Percentiles rank a stretch among this genome's conserved stretches.
These are phyloP conservation scores for Cepaea nemoralis DNA, from an alignment of 1,140 invertebrate genomes.

Conservation along the genomic window DNA sequence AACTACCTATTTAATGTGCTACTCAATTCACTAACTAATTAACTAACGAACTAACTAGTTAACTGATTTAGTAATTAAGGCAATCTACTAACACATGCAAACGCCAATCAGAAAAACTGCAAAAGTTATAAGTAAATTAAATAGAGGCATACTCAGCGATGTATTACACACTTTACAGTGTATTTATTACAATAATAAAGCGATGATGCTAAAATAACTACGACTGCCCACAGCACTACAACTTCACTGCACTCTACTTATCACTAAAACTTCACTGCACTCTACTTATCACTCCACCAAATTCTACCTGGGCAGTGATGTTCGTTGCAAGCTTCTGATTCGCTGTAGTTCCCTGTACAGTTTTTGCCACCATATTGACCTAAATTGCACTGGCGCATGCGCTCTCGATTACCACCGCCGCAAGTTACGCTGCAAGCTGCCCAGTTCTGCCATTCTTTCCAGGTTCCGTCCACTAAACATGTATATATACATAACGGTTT, in stretches of 20 bases:
- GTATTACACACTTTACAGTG: no score
- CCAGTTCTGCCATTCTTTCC: conserved; percentile 80
- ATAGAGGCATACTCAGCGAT: no score
- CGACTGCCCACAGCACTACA: neutral
- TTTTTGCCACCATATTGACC: conserved; percentile 53
- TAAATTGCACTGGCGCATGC: conserved; percentile 69
- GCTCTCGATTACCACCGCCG: conserved; percentile 84
- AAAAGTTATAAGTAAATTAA: no score
- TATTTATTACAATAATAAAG: neutral
- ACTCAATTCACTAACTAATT: no score
- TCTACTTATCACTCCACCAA: conserved; percentile 57
- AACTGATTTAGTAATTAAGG: no score
- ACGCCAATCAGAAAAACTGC: no score
- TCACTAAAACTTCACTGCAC: conserved; percentile 40
- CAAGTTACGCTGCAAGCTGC: conserved; percentile 88
- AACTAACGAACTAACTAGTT: no score
- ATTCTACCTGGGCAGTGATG: conserved; percentile 62
- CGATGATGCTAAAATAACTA: neutral
- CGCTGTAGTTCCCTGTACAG: conserved; percentile 49
- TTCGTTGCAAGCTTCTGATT: conserved; percentile 49
- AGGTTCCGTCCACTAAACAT: conserved; percentile 62
- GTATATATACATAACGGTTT: no score
- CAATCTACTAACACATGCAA: no score
- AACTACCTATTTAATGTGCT: no score
- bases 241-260: no score